Evolutionary conservation across 2,113 vertebrate species (phyloP), one percentile per base, ranked within the genome.

Genomic region (Conger conger): DNA sequence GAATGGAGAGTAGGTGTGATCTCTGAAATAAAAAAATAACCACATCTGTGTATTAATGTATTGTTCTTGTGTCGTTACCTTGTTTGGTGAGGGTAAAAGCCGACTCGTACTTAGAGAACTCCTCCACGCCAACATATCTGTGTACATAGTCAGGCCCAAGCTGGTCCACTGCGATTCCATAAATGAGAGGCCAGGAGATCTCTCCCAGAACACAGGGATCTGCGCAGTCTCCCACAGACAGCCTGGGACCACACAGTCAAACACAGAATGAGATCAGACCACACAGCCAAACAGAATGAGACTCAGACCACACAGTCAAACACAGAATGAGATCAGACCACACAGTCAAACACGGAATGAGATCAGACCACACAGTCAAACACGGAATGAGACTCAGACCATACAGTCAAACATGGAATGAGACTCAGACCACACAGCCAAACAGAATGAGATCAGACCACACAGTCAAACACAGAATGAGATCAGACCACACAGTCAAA

Each of bases 201-300:
- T 92, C 93, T 0, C 88, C 90, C 79, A 94, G 85, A 37, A 89
- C 79, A 86, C 92, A 91, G 1, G 92, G 73, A 30, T 92, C 88
- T 0, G 89, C 79, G 89, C 91, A 92, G 90, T 94, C 93, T 0
- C 93, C 93, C 7, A 94, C 89, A n/a, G 92, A 93, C 53, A 94
- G 63, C 87, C 90, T 92, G 82, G 30, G 81, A 45, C 54, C 68
- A 76, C 42, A 88, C 80, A 36, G 76, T 8, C 42, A 80, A 82
- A 86, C 68, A 86, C 80, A 54, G 11, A 16, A 30, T 42, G 13
- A 84, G 60, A 84, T 27, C 3, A 23, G 18, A 63, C 57, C 53
- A 68, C 68, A 15, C 33, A 1, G 57, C 9, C 73, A 76, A 76
- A 45, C 68, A 63, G n/a, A n/a, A n/a, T 42, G 13, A 84, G 60